Conservation (phyloP, 2,113 vertebrate species). For the Pavo muticus region DNA sequence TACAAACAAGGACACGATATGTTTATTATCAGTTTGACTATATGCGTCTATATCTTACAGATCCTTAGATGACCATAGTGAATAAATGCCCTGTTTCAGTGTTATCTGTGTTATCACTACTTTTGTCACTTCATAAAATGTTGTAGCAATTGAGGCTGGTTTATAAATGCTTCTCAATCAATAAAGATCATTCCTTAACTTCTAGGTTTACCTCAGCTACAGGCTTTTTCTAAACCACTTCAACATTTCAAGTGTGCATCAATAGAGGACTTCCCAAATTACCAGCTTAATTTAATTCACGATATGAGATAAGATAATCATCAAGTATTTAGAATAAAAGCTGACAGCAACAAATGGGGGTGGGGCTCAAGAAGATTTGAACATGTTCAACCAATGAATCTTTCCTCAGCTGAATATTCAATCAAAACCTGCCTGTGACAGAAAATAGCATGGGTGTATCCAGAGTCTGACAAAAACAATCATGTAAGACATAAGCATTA, state of each 20-base stretch:
- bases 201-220: neutral
- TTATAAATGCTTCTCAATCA: neutral
- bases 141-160: neutral
- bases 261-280: constrained; percentile 16
- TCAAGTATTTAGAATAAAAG: neutral
- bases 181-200: neutral
- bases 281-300: neutral
- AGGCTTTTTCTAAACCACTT: neutral
- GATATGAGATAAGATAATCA: neutral
- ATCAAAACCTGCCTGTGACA: neutral
- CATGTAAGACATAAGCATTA: neutral
- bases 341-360: neutral
- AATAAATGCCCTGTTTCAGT: neutral
- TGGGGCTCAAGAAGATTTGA: neutral
- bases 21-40: neutral
- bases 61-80: neutral
- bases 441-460: constrained; percentile 7
- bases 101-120: neutral
- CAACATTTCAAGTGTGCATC: neutral
- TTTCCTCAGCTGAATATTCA: neutral
- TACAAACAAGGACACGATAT: neutral
- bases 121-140: neutral
- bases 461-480: constrained; percentile 4
- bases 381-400: neutral
- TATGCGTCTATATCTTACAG: neutral